phyloP scores from a whole-genome alignment of 2,888 invertebrate genomes.

The Pilophorus perplexus region DNA sequence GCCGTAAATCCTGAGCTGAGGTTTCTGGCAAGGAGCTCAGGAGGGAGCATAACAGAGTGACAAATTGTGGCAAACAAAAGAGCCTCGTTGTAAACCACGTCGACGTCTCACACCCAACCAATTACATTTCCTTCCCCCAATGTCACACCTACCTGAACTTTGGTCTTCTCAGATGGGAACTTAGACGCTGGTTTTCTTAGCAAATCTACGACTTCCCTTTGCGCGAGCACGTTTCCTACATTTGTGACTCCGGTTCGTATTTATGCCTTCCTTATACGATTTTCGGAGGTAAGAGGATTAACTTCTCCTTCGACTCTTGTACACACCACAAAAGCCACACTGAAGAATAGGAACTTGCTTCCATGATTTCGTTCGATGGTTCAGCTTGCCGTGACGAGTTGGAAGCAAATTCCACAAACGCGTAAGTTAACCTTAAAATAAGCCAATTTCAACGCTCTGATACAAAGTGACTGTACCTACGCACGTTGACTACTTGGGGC shows the following conservation, averaged over 20 bases:
- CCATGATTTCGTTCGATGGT: no score
- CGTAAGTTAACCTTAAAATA: no score
- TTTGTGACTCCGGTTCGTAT: conserved; percentile 15
- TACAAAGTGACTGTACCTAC: no score
- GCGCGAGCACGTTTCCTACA: conserved; percentile 38
- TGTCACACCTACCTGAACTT: conserved; percentile 31
- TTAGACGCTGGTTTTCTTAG: conserved; percentile 25
- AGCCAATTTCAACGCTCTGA: no score
- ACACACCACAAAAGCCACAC: conserved; percentile 1
- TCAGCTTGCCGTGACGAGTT: no score
- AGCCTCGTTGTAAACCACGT: conserved; percentile 28
- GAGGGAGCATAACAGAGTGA: conserved; percentile 40
- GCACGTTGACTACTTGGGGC: no score
- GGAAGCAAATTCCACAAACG: no score
- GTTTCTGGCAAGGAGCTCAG: conserved; percentile 38
- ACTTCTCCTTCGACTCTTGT: no score
- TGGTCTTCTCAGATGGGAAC: conserved; percentile 32
- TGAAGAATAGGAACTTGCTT: background rate
- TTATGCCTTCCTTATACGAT: conserved; percentile 2
- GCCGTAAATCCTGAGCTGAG: conserved; percentile 38
- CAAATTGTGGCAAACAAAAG: conserved; percentile 41
- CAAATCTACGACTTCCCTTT: conserved; percentile 36
- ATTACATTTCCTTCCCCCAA: conserved; percentile 38
- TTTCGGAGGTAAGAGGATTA: conserved; percentile 23
- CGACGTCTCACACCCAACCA: conserved; percentile 34